phyloP scores from a whole-genome alignment of 2,113 vertebrate species.

The Dipodomys ordii region DNA sequence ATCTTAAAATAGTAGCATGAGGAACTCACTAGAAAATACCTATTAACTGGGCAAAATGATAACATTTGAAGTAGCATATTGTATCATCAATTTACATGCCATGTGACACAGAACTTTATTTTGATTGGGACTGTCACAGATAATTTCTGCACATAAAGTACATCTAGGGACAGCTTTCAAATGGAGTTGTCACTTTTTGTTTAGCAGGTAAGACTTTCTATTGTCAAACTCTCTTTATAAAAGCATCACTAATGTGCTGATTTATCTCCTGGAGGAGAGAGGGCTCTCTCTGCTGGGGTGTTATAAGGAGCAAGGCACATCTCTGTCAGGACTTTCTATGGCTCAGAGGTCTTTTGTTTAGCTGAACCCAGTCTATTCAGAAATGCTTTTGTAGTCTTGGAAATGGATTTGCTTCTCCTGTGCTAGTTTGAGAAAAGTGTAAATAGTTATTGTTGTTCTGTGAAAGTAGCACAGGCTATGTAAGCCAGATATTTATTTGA shows the following conservation, averaged over 20 bases:
- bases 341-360: constrained; percentile 60
- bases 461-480: not conserved
- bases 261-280: constrained; percentile 75
- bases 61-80: constrained; percentile 85
- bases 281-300: constrained; percentile 53
- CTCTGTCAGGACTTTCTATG: not conserved
- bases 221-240: constrained; percentile 91
- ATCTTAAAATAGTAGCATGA: constrained; percentile 73
- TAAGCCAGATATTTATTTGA: constrained; percentile 20
- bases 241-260: constrained; percentile 85
- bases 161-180: constrained; percentile 88
- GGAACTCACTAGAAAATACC: constrained; percentile 75
- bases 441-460: constrained; percentile 44
- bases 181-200: constrained; percentile 95
- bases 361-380: constrained; percentile 54
- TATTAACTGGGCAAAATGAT: constrained; percentile 83
- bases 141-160: constrained; percentile 90
- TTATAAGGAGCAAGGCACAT: constrained; percentile 62
- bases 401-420: constrained; percentile 61
- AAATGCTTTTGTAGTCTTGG: constrained; percentile 39
- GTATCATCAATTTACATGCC: constrained; percentile 84
- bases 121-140: constrained; percentile 89
- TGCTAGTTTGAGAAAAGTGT: constrained; percentile 60
- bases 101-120: constrained; percentile 87
- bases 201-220: constrained; percentile 89